Base-by-base conservation (phyloP, 2,113 vertebrate species). In the Orthonyx spaldingii region DNA sequence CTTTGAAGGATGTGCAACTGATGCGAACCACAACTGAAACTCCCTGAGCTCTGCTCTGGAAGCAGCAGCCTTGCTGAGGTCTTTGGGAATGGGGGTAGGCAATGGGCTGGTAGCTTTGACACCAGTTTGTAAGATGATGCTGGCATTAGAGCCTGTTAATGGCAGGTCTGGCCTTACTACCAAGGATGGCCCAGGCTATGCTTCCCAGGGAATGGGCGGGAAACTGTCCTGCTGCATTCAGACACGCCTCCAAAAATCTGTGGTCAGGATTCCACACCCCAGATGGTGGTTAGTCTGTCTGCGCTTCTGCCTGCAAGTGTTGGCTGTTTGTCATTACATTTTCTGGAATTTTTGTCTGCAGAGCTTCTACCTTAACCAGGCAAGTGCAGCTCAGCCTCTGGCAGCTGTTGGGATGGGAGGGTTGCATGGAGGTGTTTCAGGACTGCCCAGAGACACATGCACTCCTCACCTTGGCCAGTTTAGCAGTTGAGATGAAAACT, bases 251-350 rank as follows among this genome's bases (percentile, higher is more conserved):
- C 15, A 63, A 70, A 74, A 44, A 8, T 47, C 13, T 32, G 18
- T 30, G 20, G 42, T 12, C 70, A 32, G 56, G 33, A 23, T 85
- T 65, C 28, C 20, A 15, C 16, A 3, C 2, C 5, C 6, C 12
- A 17, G 18, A 5, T 23, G 10, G 39, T 27, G 39, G 7, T 26
- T 56, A 23, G 30, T 63, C 56, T 60, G 3, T 60, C 13, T 3
- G 5, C 0, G 1, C 6, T 50, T 28, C 74, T 66, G 42, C 0
- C 0, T 55, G 28, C 0, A 0, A 37, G 11, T 6, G 10, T 65
- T 42, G 35, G 22, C 59, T 63, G 13, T 53, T 69, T 8, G 37
- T 46, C 21, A 3, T 26, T 6, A 1, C 0, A 0, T 57, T 66
- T 49, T 28, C 21, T 20, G 46, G 33, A 53, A 28, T 1, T 41